phyloP scores from a whole-genome alignment of 2,113 vertebrate genomes.

The Eulemur macaco region DNA sequence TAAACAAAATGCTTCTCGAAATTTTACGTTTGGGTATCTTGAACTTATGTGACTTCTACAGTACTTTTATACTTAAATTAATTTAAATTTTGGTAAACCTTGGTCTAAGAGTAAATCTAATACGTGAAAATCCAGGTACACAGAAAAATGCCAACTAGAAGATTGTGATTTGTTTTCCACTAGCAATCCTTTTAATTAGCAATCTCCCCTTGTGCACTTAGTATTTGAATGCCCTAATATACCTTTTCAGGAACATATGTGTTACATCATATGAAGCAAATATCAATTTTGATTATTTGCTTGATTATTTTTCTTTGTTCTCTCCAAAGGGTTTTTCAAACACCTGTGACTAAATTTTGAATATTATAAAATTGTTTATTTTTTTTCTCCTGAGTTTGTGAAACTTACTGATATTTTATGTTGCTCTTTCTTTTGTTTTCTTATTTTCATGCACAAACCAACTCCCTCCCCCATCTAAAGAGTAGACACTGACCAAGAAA shows the following conservation, averaged over 20 bases:
- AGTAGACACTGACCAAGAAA: neutral
- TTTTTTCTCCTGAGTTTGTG: neutral
- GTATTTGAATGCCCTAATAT: neutral
- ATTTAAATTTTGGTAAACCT: slow-evolving; percentile 46
- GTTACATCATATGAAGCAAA: neutral
- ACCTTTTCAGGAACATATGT: neutral
- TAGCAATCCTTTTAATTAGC: neutral
- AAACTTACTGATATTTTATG: neutral
- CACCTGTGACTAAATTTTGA: neutral
- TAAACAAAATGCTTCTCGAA: slow-evolving; percentile 44
- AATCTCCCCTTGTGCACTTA: neutral
- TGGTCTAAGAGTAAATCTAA: slow-evolving; percentile 42
- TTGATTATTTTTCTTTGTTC: neutral
- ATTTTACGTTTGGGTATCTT: slow-evolving; percentile 46
- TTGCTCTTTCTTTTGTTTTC: neutral
- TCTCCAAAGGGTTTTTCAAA: neutral
- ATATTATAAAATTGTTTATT: neutral
- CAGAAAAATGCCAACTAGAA: slow-evolving; percentile 26
- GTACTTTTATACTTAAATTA: slow-evolving; percentile 41
- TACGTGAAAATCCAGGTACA: slow-evolving; percentile 44
- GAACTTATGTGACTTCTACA: slow-evolving; percentile 27
- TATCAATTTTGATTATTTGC: neutral
- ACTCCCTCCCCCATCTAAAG: neutral
- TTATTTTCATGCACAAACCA: neutral
- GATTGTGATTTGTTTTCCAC: neutral